Base-by-base conservation (phyloP, 2,888 invertebrate genomes). In the Lampropteryx suffumata region DNA sequence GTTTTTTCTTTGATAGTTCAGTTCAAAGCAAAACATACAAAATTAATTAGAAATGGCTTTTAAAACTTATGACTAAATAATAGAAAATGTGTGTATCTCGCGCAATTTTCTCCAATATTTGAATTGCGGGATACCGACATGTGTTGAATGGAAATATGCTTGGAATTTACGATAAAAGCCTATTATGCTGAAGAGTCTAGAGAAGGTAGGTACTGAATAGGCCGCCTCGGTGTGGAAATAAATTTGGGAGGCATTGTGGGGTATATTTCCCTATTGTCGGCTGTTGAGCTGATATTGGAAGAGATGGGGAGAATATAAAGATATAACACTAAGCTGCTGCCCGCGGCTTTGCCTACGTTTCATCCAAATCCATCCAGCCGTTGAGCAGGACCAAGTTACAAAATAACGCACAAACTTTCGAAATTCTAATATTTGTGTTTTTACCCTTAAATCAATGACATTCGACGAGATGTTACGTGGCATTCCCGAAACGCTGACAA, bases 171-270 rank as follows among this genome's bases (percentile, higher is more conserved):
- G 33, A 42, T 39, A 44, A 51, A 50, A 34, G 13, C 14, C 49
- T 51, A 48, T 59, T 57, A 54, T 54, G 17, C 30, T 17, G 26
- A 42, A 24, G 26, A 47, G 33, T 46, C 46, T 49, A 50, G 42
- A 33, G n/a, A n/a, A n/a, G n/a, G n/a, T n/a, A n/a, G n/a, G 45
- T 32, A 12, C 30, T 33, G 39, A 44, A 49, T 30, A 39, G 41
- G 11, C 24, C 12, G 21, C 33, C 36, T 47, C 2, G 30, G 29
- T 39, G 32, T n/a, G 33, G 41, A 45, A 41, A 35, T 37, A 46
- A 53, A 50, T 47, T 53, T 40, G 50, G 52, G 34, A 45, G 44
- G 42, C 27, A 37, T 54, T 47, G 53, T 48, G 47, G 26, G 41
- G 41, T 27, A 32, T 46, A 47, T 37, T 40, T 41, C 47, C 40